Percentiles rank a stretch among this genome's conserved stretches.
These are phyloP conservation scores for Gouania willdenowi DNA, from an alignment of 2,797 vertebrate genomes.

Conservation along the genomic window DNA sequence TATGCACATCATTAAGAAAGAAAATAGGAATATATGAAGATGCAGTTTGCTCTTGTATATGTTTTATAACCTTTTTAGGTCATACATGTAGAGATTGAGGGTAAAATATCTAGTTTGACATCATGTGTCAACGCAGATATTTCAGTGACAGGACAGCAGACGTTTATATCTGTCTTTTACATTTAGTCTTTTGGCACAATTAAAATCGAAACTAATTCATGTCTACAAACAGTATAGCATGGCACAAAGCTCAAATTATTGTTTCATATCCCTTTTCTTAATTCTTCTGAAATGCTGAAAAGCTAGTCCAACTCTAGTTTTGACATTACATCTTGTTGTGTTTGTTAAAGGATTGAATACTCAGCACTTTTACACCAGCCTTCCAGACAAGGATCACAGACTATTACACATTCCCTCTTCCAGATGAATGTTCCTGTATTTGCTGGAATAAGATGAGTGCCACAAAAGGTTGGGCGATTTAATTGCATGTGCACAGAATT, in stretches of 20 bases:
- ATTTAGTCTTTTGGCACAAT: no score
- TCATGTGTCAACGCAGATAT: no score
- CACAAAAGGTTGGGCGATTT: constrained; percentile 66
- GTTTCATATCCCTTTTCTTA: neutral
- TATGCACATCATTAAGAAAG: no score
- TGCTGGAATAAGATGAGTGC: constrained; percentile 40
- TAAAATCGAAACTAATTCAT: no score
- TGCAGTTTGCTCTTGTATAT: no score
- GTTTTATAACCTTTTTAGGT: no score
- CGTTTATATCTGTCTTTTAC: no score
- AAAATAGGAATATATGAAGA: no score
- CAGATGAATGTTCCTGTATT: constrained; percentile 49
- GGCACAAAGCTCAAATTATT: constrained; percentile 1
- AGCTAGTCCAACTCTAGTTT: constrained; percentile 25
- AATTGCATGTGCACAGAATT: constrained; percentile 60
- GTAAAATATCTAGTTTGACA: no score
- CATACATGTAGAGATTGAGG: no score
- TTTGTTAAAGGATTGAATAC: constrained; percentile 57
- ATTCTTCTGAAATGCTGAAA: constrained; percentile 34
- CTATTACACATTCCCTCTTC: constrained; percentile 58
- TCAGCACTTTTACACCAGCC: constrained; percentile 27
- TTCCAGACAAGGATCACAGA: constrained; percentile 61
- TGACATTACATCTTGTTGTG: constrained; percentile 56
- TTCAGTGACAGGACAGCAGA: no score
- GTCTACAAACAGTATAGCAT: neutral